These are phyloP conservation scores for Urophycis tenuis DNA, from an alignment of 2,797 vertebrate genomes.

Conservation along the genomic window DNA sequence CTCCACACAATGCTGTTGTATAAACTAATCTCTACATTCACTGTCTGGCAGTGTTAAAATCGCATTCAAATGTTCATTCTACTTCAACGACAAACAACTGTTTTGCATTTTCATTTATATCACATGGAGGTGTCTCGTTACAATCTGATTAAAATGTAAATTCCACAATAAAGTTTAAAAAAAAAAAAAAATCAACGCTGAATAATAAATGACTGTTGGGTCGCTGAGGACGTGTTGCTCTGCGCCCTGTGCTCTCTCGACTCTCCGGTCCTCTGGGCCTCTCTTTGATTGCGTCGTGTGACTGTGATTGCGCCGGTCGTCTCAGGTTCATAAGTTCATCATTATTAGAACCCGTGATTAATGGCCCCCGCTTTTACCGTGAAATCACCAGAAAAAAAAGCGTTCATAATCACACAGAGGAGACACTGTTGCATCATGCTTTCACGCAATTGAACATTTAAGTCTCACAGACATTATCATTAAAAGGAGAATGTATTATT, in stretches of 20 bases:
- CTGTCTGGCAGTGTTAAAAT: not conserved
- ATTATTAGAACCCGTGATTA: not conserved
- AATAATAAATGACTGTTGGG: not conserved
- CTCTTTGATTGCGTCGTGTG: too few relatives aligned
- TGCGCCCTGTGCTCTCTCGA: too few relatives aligned
- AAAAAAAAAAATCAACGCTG: not conserved
- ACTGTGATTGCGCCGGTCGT: not conserved
- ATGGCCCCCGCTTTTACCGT: not conserved
- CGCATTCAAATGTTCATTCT: not conserved
- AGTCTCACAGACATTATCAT: constrained; percentile 26
- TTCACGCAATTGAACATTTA: constrained; percentile 29
- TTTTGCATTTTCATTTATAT: not conserved
- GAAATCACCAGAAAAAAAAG: constrained; percentile 23
- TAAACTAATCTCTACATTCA: not conserved
- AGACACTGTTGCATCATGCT: constrained; percentile 24
- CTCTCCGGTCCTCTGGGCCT: too few relatives aligned
- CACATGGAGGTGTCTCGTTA: not conserved
- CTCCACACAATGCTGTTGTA: not conserved
- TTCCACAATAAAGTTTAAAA: not conserved
- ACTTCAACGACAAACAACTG: not conserved
- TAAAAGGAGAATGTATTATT: constrained; percentile 45
- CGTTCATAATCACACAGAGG: constrained; percentile 19
- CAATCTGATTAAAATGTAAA: not conserved
- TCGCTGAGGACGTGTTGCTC: not conserved
- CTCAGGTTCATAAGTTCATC: not conserved